Percentiles rank a stretch among this genome's conserved stretches.
phyloP scores from a whole-genome alignment of 2,888 invertebrate species.

The Drosophila cracens region DNA sequence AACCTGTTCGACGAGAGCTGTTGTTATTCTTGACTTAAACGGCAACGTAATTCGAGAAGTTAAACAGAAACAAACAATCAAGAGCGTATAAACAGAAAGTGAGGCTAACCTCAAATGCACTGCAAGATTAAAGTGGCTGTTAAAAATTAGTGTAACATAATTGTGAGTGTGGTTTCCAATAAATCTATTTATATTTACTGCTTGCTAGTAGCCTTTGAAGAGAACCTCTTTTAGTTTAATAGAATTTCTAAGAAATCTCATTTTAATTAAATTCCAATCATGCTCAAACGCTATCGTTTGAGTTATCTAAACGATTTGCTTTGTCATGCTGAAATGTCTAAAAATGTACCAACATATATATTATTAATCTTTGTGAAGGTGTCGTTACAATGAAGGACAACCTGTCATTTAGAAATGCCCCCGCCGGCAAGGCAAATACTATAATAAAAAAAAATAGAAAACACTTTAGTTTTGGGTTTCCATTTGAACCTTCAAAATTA shows the following conservation, averaged over 20 bases:
- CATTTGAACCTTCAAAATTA: slow-evolving; percentile 14
- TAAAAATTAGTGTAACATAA: neutral
- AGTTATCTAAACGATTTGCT: slow-evolving; percentile 15
- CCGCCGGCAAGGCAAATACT: slow-evolving; percentile 16
- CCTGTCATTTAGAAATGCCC: neutral
- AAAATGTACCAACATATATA: neutral
- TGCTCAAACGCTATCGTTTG: neutral
- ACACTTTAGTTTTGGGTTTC: slow-evolving; percentile 16
- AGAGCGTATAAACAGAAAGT: slow-evolving; percentile 2
- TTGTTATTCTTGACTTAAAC: slow-evolving; percentile 27
- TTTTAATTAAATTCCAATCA: slow-evolving; percentile 1
- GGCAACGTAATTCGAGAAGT: slow-evolving; percentile 26
- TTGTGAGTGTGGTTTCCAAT: neutral
- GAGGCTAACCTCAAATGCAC: slow-evolving; percentile 14
- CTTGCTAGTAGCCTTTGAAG: neutral
- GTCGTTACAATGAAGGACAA: slow-evolving; percentile 2
- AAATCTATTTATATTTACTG: neutral
- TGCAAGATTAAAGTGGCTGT: neutral
- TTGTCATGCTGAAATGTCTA: slow-evolving; percentile 1
- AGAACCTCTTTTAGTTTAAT: slow-evolving; percentile 3
- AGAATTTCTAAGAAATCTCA: neutral
- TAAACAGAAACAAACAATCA: slow-evolving; percentile 35
- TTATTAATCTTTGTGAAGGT: slow-evolving; percentile 4
- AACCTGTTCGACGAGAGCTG: slow-evolving; percentile 58
- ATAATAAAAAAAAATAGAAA: slow-evolving; percentile 9